Evolutionary conservation across 2,888 invertebrate genomes (phyloP), one percentile per base, ranked within the genome.

Genomic region (Pristionchus japonicus): DNA sequence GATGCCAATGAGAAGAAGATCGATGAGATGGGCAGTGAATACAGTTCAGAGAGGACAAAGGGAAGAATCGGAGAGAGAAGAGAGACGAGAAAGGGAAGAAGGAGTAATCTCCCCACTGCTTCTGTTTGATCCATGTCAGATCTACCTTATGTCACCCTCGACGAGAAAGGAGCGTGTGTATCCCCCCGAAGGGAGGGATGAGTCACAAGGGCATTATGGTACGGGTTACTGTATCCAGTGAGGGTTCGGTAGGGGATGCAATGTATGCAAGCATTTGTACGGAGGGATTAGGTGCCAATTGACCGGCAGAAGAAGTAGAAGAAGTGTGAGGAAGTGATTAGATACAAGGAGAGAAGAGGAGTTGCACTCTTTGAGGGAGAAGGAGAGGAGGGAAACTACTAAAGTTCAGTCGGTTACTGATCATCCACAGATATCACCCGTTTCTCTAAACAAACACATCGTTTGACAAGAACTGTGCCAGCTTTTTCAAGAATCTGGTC

Each of bases 71-170:
- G 84, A 34, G 57, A 7, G 61, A 84, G 57, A 43, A 23, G 37
- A 84, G 43, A 84, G 37, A 40, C 34, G 74, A 27, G 37, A 27
- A 74, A 40, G 40, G 74, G 74, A 74, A 34, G 47, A 27, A 80
- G 77, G 47, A 47, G 77, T 80, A 40, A 47, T 40, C 83, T 49
- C 49, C 9, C 11, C 34, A n/a, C n/a, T 77, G n/a, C 49, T 31
- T 82, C 80, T 57, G 80, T 80, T 80, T 80, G 80, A 80, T 80
- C 47, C 80, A 47, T 80, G 80, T 20, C 47, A 80, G 47, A 80
- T 80, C 47, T 80, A 47, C 80, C 47, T 80, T 80, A 43, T 80
- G 80, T n/a, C 80, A 20, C 80, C 80, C 70, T 31, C 31, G 13
- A 70, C n/a, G 70, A 70, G 70, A 70, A 37, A 37, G 37, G n/a